Base-by-base conservation (phyloP, 1,140 invertebrate genomes). In the Dreissena rostriformis region DNA sequence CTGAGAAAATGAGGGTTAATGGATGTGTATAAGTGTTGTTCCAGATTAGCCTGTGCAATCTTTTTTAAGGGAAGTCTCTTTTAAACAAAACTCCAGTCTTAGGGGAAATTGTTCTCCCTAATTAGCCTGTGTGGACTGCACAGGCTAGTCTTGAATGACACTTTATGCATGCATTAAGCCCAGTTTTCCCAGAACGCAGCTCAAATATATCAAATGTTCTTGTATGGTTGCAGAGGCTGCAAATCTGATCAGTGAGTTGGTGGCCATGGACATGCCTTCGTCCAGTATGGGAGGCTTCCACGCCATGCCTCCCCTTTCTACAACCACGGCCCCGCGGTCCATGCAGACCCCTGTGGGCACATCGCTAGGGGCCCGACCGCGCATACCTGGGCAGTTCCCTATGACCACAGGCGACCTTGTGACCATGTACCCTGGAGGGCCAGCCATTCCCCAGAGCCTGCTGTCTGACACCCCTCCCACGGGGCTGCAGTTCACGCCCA, bases 381-480 rank as follows among this genome's bases (percentile, higher is more conserved):
- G 17, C 11, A n/a, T 61, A 2, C 57, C 57, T 12, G 17, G 17
- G 57, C 57, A 19, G 17, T 24, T 24, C 17, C 17, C 17, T 61
- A 61, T 19, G 17, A 6, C 49, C 28, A 1, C 71, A 49, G 28
- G 28, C 6, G 17, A 29, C 65, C 24, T 51, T 26, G 65, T 71
- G 12, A 12, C 85, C 22, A 80, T 68, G 53, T 39, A 49, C 17
- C 39, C 75, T 52, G 79, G 73, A 12, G 86, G 86, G 78, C 80
- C 87, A 39, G 79, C 84, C 15, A 82, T 84, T 51, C 81, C 85
- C 29, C 73, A 86, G 28, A 61, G 84, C 28, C 82, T 86, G 26
- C 75, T 68, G 66, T 2, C 70, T 77, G 52, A 74, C 57, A 28
- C 28, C 1, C 29, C 66, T 75, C 17, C 81, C 29, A 67, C 70